Conservation (phyloP, 2,797 vertebrate species). For the Zalophus californianus region DNA sequence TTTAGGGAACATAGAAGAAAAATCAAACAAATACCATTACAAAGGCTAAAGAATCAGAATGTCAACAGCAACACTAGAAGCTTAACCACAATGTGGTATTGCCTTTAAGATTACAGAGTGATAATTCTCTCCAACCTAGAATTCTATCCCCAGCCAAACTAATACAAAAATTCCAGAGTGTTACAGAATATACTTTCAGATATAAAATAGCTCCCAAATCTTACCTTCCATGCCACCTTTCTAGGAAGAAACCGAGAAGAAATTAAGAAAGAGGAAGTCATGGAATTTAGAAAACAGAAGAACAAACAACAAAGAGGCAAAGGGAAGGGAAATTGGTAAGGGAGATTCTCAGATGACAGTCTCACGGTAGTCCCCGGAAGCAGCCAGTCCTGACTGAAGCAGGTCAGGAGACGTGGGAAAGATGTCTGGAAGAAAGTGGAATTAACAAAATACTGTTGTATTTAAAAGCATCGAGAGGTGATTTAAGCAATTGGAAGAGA, state of each 20-base stretch:
- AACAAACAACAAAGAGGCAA: background rate
- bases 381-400: no score
- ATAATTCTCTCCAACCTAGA: background rate
- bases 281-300: background rate
- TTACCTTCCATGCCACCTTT: background rate
- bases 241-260: background rate
- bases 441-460: background rate
- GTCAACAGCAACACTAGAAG: background rate
- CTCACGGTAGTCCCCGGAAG: background rate
- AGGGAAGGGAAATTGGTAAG: background rate
- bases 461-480: background rate
- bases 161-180: background rate
- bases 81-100: background rate
- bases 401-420: background rate
- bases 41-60: background rate
- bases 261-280: background rate
- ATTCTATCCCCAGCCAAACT: background rate
- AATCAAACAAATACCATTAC: background rate
- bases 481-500: background rate
- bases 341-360: no score
- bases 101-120: background rate
- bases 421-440: background rate
- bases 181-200: background rate
- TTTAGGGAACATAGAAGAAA: background rate
- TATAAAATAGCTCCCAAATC: background rate